Evolutionary conservation across 2,113 vertebrate species (phyloP).

Genomic region (Penelope pileata): DNA sequence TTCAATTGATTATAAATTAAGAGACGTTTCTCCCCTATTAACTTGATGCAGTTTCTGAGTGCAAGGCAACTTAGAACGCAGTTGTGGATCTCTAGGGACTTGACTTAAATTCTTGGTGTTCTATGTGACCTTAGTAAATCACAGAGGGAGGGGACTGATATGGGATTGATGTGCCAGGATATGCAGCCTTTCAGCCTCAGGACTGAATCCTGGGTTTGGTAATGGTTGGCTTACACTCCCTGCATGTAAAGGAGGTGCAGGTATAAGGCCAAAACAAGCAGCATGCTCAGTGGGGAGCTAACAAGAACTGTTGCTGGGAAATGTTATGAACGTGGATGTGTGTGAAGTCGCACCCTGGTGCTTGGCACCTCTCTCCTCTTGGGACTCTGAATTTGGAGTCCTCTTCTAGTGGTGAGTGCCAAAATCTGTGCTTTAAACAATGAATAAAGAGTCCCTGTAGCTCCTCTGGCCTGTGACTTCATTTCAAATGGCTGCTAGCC

Average conservation of each 20-base stretch:
- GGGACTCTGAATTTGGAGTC: slow-evolving; percentile 4
- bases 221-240: neutral
- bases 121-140: neutral
- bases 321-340: neutral
- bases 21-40: neutral
- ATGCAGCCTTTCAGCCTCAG: neutral
- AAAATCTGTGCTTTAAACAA: slow-evolving; percentile 45
- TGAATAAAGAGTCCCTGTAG: slow-evolving; percentile 30
- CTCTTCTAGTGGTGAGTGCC: neutral
- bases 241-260: neutral
- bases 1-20: neutral
- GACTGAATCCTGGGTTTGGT: neutral
- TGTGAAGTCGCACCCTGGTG: neutral
- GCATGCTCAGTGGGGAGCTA: neutral
- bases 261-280: slow-evolving; percentile 16
- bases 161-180: neutral
- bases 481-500: slow-evolving; percentile 33
- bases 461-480: slow-evolving; percentile 21
- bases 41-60: neutral
- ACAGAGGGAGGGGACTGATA: neutral
- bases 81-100: neutral
- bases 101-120: neutral
- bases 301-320: neutral
- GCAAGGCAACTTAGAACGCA: neutral
- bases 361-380: slow-evolving; percentile 3